Conservation (phyloP, 2,797 vertebrate genomes). For the Tympanoctomys barrerae region DNA sequence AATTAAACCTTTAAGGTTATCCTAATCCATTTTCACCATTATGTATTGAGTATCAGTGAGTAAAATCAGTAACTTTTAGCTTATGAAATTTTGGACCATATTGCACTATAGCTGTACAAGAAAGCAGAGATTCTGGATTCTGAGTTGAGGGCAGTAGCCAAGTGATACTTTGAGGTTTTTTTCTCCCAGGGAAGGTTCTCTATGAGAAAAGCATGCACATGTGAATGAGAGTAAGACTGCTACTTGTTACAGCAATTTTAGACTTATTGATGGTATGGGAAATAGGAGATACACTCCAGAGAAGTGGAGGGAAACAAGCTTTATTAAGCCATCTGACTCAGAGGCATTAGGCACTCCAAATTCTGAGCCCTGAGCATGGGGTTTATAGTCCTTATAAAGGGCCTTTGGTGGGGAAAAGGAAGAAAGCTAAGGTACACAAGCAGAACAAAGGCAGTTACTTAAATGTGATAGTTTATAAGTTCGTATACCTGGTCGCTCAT, state of each 20-base stretch:
- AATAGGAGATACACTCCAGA: neutral
- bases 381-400: neutral
- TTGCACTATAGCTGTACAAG: neutral
- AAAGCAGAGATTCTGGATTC: slow-evolving; percentile 2
- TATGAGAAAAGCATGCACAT: neutral
- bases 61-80: slow-evolving; percentile 46
- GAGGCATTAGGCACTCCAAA: neutral
- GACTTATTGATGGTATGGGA: neutral
- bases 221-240: neutral
- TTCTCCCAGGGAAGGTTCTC: neutral
- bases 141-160: neutral
- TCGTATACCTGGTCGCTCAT: neutral
- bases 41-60: neutral
- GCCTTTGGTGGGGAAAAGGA: neutral
- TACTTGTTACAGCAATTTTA: neutral
- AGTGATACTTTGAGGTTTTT: neutral
- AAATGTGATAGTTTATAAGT: neutral
- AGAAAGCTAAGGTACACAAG: neutral
- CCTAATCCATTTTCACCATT: neutral
- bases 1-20: neutral
- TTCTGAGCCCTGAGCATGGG: neutral
- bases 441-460: neutral
- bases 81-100: neutral
- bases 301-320: neutral
- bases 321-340: neutral